Evolutionary conservation across 2,888 invertebrate genomes (phyloP), one percentile per base, ranked within the genome.

Genomic region (Catocala sponsa): DNA sequence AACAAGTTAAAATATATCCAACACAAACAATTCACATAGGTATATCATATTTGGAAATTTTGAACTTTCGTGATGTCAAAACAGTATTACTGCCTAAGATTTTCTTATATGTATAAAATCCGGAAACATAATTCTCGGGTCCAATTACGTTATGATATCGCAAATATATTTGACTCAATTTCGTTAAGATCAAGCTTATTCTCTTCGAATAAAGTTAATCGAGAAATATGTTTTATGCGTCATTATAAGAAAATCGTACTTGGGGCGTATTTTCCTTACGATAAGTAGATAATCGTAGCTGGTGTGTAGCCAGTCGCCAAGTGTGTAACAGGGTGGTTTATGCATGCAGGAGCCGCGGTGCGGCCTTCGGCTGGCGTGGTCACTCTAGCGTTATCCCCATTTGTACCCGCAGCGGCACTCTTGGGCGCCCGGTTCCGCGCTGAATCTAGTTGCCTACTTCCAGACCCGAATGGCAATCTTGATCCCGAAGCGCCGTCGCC

Each of bases 401-500:
- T 95, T 95, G 94, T 95, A 92, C 95, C 95, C 94, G 96, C 96
- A 97, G 97, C 97, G 95, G 96, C 97, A 93, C 96, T 97, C 88
- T 95, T 97, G 95, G 97, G 97, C 90, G 97, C 97, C 90, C 95
- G 97, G 94, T 97, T 97, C 95, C 96, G 97, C 90, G 96, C 96
- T 95, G 96, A 96, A 95, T 96, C 96, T 96, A 96, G 96, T 95
- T 96, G 96, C 95, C 96, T 96, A 95, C 95, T 97, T 95, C 95
- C 96, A 97, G 97, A 97, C 96, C 96, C 96, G 80, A 97, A 97
- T 92, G 97, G 97, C 95, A 96, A 96, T 87, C 96, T 97, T 92
- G 97, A 97, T 90, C 96, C 96, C 47, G 97, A 97, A 94, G 96
- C 96, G 80, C 97, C 97, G 66, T 97, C 97, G 78, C 97, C 97